Base-by-base conservation (phyloP, 2,888 invertebrate species). In the Neoascia interrupta region DNA sequence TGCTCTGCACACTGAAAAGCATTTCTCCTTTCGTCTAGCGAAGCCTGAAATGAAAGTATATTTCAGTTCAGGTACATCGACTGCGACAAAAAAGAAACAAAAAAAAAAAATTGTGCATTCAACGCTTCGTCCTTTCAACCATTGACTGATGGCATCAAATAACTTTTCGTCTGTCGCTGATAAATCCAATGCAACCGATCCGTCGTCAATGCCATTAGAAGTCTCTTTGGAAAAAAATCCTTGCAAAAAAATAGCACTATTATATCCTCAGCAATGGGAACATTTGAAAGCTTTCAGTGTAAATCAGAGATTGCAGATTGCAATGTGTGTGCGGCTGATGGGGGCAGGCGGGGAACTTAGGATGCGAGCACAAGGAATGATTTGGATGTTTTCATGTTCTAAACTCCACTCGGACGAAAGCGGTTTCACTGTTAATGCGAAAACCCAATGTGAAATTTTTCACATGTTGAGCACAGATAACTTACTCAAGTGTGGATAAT, bases 401-500 rank as follows among this genome's bases (percentile, higher is more conserved):
- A 63, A 73, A 61, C n/a, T 73, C 73, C 73, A 79, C 56, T 79
- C 79, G 73, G 79, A 79, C 79, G 79, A 61, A 73, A 79, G 79
- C 73, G 66, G 79, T 73, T 68, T 73, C 73, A 61, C 79, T 61
- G 73, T 61, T 79, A 79, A 79, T 61, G 66, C 56, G 66, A 79
- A 79, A 79, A 73, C 56, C 66, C 73, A 68, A 79, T 79, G 79
- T 73, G 79, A 79, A 79, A 73, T 79, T 79, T 73, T 73, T 79
- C 79, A 79, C 79, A 73, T 79, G 79, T 79, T 79, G 79, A 73
- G 73, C 79, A 79, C 79, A 79, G 79, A 79, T 79, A 79, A 79
- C 66, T 79, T 73, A 79, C 68, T 79, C 73, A 51, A 66, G 79
- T 79, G 79, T 73, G 61, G 79, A 66, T 73, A 79, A 66, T 56